phyloP scores from a whole-genome alignment of 2,113 vertebrate species.

The Chunga burmeisteri region DNA sequence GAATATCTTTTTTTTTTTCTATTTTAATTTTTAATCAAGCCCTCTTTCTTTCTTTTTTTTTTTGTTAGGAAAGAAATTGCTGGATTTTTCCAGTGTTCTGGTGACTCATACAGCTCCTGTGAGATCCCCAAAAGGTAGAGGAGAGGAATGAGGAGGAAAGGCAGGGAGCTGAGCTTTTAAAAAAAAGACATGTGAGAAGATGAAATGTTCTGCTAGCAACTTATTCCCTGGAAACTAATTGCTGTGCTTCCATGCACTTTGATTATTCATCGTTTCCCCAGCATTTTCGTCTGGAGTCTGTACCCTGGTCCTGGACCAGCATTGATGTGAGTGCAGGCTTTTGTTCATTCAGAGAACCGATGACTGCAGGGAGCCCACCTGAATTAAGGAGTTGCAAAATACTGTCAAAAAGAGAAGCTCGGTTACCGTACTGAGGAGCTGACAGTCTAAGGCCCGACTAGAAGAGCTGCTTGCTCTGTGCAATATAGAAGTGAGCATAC shows the following conservation, averaged over 20 bases:
- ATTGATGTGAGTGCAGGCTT: not conserved
- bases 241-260: not conserved
- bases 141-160: not conserved
- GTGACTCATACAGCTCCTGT: conserved; percentile 23
- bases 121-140: not conserved
- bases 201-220: conserved; percentile 1
- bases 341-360: rapidly evolving
- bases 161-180: conserved; percentile 5
- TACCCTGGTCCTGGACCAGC: not conserved
- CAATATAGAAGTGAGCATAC: rapidly evolving
- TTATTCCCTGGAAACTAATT: conserved; percentile 6
- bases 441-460: not conserved
- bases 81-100: conserved; percentile 45
- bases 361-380: not conserved
- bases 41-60: not conserved
- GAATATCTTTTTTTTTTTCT: conserved; percentile 65
- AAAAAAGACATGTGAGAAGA: not conserved
- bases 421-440: rapidly evolving
- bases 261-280: not conserved
- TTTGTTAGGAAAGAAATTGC: conserved; percentile 25
- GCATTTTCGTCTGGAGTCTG: not conserved
- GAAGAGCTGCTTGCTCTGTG: not conserved
- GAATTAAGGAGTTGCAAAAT: not conserved
- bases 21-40: conserved; percentile 74
- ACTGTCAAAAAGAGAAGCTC: not conserved